Base-by-base conservation (phyloP, 2,113 vertebrate species). In the Gulo gulo region DNA sequence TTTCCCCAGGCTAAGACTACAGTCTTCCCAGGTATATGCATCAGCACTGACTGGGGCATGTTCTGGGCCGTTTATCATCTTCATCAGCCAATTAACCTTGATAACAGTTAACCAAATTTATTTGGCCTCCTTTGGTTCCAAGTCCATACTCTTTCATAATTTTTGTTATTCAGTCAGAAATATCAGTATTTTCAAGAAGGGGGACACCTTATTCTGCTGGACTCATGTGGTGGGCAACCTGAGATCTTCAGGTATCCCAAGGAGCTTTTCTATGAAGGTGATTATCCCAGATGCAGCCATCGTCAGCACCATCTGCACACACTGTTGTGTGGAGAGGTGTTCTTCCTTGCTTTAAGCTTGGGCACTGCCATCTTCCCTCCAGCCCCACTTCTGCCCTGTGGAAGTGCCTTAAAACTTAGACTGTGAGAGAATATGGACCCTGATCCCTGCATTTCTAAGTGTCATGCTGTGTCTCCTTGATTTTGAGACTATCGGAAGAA, bases 371-470 rank as follows among this genome's bases (percentile, higher is more conserved):
- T 31, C 12, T 73, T 71, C 21, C 26, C 36, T 36, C n/a, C 14
- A 26, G 29, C 13, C 4, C 4, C 4, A 2, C 8, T 20, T 55
- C 31, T n/a, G 11, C 24, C 45, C 26, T 6, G 0, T 4, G 31
- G 16, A 80, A 50, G 4, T 13, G 16, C 3, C 63, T 52, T 20
- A 34, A 24, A 57, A 6, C 69, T 55, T 52, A 23, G 24, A 24
- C 52, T 31, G 11, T 55, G 20, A 57, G 11, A 39, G 14, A 50
- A 26, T 0, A 8, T 6, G n/a, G 20, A 26, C 31, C 26, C 3
- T 4, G 23, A 10, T 20, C 2, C 16, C 6, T 81, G 59, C 14
- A 23, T 74, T 69, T 79, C 52, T 57, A 42, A 76, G 12, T 2
- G 13, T 34, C 10, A 24, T 23, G 24, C 12, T 67, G 20, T 36